These are phyloP conservation scores for Petrophora chlorosata DNA, from an alignment of 2,888 invertebrate species.

Conservation along the genomic window DNA sequence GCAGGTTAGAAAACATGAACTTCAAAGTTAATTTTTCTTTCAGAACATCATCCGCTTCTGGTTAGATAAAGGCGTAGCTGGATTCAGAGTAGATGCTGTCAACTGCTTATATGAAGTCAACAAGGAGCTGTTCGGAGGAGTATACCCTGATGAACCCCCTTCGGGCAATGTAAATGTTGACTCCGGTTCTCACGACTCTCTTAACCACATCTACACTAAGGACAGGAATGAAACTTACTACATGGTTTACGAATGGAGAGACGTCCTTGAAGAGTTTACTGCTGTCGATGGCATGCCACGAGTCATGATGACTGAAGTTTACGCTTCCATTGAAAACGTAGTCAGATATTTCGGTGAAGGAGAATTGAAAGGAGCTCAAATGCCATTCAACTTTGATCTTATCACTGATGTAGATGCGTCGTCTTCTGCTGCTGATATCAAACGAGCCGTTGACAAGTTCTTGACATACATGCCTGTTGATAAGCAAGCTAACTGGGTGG, in stretches of 20 bases:
- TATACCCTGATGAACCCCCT: constrained; percentile 82
- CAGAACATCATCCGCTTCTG: constrained; percentile 89
- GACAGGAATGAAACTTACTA: constrained; percentile 85
- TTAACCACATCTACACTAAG: constrained; percentile 86
- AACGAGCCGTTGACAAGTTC: constrained; percentile 86
- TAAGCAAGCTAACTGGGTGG: constrained; percentile 90
- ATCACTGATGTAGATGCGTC: constrained; percentile 83
- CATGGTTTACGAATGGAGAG: constrained; percentile 86
- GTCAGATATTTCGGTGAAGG: constrained; percentile 86
- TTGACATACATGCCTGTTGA: constrained; percentile 85
- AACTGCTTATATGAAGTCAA: constrained; percentile 85
- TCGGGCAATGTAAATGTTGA: constrained; percentile 70
- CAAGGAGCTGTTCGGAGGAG: constrained; percentile 68
- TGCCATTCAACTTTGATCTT: constrained; percentile 91
- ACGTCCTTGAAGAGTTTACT: constrained; percentile 83
- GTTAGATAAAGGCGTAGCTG: constrained; percentile 92
- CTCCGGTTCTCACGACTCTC: constrained; percentile 80
- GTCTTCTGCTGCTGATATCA: constrained; percentile 85
- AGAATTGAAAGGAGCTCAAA: constrained; percentile 85
- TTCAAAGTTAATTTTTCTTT: neutral
- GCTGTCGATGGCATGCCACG: constrained; percentile 73
- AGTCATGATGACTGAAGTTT: constrained; percentile 91
- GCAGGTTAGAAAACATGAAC: too few species aligned
- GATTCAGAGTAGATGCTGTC: constrained; percentile 93
- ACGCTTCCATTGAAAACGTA: constrained; percentile 83